Conservation (phyloP, 2,113 vertebrate genomes). For the Etheostoma spectabile region DNA sequence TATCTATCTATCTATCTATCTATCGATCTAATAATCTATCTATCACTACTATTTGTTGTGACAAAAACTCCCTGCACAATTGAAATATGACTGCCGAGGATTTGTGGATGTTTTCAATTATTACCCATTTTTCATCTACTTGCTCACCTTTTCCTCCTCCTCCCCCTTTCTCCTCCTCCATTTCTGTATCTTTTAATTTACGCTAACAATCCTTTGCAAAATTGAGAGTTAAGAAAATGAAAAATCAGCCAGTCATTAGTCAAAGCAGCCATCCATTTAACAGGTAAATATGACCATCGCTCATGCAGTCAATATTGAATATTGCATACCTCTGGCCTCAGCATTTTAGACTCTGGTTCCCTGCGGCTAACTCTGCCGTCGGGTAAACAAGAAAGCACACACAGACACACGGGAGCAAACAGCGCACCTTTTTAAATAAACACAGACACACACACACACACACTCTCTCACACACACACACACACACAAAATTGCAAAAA, state of each 20-base stretch:
- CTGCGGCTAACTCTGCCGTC: slow-evolving; percentile 17
- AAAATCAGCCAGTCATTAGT: slow-evolving; percentile 73
- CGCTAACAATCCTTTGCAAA: slow-evolving; percentile 46
- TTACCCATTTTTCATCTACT: slow-evolving; percentile 49
- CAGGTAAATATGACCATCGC: slow-evolving; percentile 79
- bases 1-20: too few species aligned
- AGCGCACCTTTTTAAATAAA: background rate
- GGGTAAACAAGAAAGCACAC: slow-evolving; percentile 19
- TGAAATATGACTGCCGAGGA: slow-evolving; percentile 25
- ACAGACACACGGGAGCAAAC: too few species aligned
- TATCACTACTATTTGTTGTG: slow-evolving; percentile 15
- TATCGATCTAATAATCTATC: too few species aligned
- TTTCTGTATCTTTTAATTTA: slow-evolving; percentile 51
- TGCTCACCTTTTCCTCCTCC: background rate
- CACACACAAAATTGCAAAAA: background rate
- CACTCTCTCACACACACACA: background rate
- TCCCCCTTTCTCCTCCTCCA: background rate
- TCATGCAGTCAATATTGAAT: slow-evolving; percentile 71
- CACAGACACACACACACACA: background rate
- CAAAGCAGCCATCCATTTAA: slow-evolving; percentile 74
- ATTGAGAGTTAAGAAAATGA: slow-evolving; percentile 69
- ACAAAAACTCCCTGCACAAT: background rate
- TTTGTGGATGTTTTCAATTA: slow-evolving; percentile 52
- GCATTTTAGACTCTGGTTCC: background rate
- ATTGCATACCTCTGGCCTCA: slow-evolving; percentile 4